Evolutionary conservation across 2,113 vertebrate genomes (phyloP), one percentile per base, ranked within the genome.

Genomic region (Archocentrus centrarchus): DNA sequence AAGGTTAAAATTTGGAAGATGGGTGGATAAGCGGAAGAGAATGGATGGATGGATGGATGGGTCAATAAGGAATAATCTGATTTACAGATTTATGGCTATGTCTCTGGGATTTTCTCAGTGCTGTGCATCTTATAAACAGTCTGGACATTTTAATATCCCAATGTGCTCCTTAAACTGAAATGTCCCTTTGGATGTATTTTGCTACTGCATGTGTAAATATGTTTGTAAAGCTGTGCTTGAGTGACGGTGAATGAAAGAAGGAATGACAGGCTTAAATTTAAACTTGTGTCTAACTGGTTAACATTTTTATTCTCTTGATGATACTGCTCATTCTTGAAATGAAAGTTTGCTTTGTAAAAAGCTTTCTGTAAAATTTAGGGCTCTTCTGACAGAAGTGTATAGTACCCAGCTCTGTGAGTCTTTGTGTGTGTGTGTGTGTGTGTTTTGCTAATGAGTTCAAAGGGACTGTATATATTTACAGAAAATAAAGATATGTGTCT

Each of bases 291-390:
- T 13, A 47, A 39, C 55, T 50, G 64, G 79, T 79, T 76, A 27
- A 64, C 17, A 20, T 86, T 64, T 77, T 62, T 59, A 70, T 86
- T 83, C 37, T 83, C 22, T 41, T 63, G 47, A 86, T 17, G 4
- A 90, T 58, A 78, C 53, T 90, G 90, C 85, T 84, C 90, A 83
- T 37, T 3, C 77, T 91, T 75, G 85, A 84, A 93, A 81, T 92
- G 86, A 91, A 77, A 70, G 88, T 91, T 94, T 95, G 96, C 96
- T 97, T 96, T 96, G 96, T 96, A 95, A 96, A 96, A 96, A 97
- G 96, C 96, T 96, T 94, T 93, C 88, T 96, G 92, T 95, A 94
- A 93, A 95, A 87, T 92, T 92, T 93, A 88, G 84, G 82, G 93
- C 95, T 94, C 93, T 97, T 96, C 94, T 90, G 95, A 96, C 92